phyloP scores from a whole-genome alignment of 2,797 vertebrate species.

The Vultur gryphus region DNA sequence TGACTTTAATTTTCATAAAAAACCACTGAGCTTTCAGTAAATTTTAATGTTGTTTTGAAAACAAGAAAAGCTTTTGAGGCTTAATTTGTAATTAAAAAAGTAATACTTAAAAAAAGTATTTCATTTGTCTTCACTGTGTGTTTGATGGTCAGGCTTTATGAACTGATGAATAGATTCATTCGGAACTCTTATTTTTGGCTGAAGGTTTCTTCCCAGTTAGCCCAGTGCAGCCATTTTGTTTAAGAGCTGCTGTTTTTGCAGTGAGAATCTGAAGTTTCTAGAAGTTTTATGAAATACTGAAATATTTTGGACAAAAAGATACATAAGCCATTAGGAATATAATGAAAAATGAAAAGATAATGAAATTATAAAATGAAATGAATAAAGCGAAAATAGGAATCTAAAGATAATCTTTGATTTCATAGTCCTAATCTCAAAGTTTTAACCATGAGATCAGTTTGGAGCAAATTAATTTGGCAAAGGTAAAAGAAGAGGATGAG shows the following conservation, averaged over 20 bases:
- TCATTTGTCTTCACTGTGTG: not conserved
- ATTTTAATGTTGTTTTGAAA: not conserved
- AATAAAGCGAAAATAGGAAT: not conserved
- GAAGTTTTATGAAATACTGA: not conserved
- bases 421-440: not conserved
- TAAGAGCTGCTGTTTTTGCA: not conserved
- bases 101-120: not conserved
- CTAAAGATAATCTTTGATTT: not conserved
- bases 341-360: not conserved
- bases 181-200: not conserved
- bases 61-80: not conserved
- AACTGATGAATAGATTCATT: not conserved
- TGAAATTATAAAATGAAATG: not conserved
- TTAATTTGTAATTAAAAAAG: no score
- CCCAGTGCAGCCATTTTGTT: not conserved
- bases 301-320: not conserved
- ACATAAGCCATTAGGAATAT: not conserved
- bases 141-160: not conserved
- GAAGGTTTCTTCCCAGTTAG: not conserved
- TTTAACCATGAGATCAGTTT: not conserved
- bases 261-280: not conserved
- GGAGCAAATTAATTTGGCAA: not conserved
- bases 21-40: rapidly evolving
- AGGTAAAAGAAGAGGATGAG: not conserved
- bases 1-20: not conserved